Base-by-base conservation (phyloP, 2,888 invertebrate species). In the Cephus nigrinus region DNA sequence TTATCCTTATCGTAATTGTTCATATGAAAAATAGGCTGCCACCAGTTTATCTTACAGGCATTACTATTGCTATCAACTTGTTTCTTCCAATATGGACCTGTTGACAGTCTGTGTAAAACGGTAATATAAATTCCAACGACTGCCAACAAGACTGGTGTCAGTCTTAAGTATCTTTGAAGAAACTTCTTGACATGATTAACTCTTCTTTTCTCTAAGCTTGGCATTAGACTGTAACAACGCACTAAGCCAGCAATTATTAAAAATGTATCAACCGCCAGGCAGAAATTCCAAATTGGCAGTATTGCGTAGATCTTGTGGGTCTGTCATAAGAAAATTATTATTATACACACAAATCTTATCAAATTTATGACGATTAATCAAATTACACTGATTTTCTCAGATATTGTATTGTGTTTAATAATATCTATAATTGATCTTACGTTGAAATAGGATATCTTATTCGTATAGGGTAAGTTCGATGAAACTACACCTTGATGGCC, bases 1-100 rank as follows among this genome's bases (percentile, higher is more conserved):
- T 94, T 94, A 82, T 94, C 92, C 9, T 93, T 93, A 82, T 93
- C 94, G 81, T 93, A 93, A 84, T 94, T 95, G 86, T 94, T 94
- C 12, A 94, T 89, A 81, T 94, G 94, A 0, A 94, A 90, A 32
- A 94, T 82, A 84, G 94, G 94, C 88, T 93, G 93, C 94, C 94
- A 94, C 93, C 94, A 93, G 81, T 93, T 92, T 40, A 93, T 90
- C 81, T 93, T 93, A 85, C 95, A 95, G 15, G 94, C 89, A 69
- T 93, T 92, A 0, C 93, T 93, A 84, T 94, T 94, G 86, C 93
- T 93, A 12, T 93, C 93, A 74, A 95, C 93, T 68, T 94, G 89
- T 15, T 93, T 92, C 0, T 93, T 93, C 94, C 94, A 94, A 87
- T 94, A 92, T 0, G 95, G 95, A 0, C 94, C 95, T 0, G 91